These are phyloP conservation scores for Sphenopsis melanotis DNA, from an alignment of 2,797 vertebrate species.

Conservation along the genomic window DNA sequence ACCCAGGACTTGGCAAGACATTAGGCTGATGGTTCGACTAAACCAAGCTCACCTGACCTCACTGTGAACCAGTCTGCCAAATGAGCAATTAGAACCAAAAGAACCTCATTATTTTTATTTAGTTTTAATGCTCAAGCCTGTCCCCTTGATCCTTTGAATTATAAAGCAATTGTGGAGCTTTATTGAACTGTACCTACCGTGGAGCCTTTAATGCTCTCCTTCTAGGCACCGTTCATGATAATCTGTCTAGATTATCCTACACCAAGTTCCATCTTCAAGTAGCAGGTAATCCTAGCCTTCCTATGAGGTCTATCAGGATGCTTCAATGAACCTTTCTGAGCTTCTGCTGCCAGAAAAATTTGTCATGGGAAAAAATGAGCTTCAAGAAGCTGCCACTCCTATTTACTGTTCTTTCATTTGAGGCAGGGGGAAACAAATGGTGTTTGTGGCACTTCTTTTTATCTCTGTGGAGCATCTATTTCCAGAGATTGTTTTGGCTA, in stretches of 20 bases:
- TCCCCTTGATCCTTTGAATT: neutral
- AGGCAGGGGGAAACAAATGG: accelerated
- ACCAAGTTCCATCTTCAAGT: neutral
- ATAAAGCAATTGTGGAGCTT: neutral
- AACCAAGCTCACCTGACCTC: neutral
- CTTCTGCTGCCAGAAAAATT: neutral
- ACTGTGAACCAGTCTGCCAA: neutral
- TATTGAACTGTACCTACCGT: neutral
- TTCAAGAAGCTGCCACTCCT: neutral
- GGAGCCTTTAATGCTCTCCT: neutral
- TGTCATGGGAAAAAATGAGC: neutral
- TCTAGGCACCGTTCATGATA: neutral
- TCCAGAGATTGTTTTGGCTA: neutral
- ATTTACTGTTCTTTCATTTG: neutral
- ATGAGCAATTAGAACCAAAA: neutral
- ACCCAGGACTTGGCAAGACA: neutral
- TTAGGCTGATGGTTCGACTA: neutral
- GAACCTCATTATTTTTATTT: neutral
- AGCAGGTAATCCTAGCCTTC: neutral
- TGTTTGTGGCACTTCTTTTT: neutral
- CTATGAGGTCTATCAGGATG: neutral
- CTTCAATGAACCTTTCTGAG: neutral
- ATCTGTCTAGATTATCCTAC: neutral
- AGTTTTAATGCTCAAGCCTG: neutral
- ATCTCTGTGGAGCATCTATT: neutral